Evolutionary conservation across 2,888 invertebrate genomes (phyloP).

Genomic region (Pandemis cinnamomeana): DNA sequence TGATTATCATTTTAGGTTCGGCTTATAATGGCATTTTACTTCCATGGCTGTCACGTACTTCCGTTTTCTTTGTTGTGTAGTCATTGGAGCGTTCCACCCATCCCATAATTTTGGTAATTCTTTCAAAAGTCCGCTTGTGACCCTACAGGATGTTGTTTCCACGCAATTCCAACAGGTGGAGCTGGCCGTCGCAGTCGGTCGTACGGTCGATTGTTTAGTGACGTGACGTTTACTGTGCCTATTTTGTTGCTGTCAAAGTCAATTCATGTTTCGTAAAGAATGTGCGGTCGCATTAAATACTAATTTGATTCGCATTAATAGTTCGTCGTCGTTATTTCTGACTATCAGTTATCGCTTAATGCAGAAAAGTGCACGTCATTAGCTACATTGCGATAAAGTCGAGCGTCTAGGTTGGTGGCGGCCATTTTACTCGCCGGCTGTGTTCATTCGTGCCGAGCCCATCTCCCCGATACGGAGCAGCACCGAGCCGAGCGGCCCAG

Average conservation of each 20-base stretch:
- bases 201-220: conserved; percentile 54
- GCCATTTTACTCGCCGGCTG: conserved; percentile 84
- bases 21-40: conserved; percentile 57
- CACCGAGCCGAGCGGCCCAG: conserved; percentile 75
- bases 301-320: conserved; percentile 55
- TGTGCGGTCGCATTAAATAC: conserved; percentile 50
- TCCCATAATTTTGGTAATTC: conserved; percentile 71
- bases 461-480: conserved; percentile 78
- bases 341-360: conserved; percentile 52
- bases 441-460: conserved; percentile 82
- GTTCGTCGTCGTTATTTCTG: conserved; percentile 49
- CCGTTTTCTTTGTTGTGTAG: conserved; percentile 70
- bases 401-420: conserved; percentile 74
- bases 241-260: conserved; percentile 63
- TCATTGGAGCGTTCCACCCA: conserved; percentile 75
- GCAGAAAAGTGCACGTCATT: conserved; percentile 56
- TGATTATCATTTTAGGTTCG: conserved; percentile 52
- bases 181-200: conserved; percentile 62
- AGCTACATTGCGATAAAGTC: conserved; percentile 68
- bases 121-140: conserved; percentile 60
- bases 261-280: conserved; percentile 36
- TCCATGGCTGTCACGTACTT: conserved; percentile 56
- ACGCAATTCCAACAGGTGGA: conserved; percentile 73
- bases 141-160: conserved; percentile 72
- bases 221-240: conserved; percentile 73